Conservation (phyloP, 2,113 vertebrate genomes). For the Passer montanus region DNA sequence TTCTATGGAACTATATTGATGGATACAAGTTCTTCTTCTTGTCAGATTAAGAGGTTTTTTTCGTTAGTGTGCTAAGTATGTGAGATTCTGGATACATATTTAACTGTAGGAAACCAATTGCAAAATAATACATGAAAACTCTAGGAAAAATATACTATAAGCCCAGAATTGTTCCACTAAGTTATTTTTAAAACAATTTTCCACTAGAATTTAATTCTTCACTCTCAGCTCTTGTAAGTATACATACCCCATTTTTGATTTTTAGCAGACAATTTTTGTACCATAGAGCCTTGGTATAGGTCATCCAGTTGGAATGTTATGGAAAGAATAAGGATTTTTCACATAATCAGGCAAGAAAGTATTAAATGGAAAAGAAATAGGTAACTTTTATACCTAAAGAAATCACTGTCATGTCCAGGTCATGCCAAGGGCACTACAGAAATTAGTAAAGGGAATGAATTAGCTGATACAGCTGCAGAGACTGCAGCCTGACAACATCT, state of each 20-base stretch:
- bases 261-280: not conserved
- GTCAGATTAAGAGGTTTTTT: not conserved
- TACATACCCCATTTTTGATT: accelerated
- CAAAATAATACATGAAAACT: not conserved
- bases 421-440: not conserved
- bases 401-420: not conserved
- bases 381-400: not conserved
- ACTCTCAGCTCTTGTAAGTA: accelerated
- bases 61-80: not conserved
- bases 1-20: accelerated
- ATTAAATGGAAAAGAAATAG: not conserved
- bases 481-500: not conserved
- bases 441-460: not conserved
- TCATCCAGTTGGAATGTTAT: not conserved
- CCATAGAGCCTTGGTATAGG: not conserved
- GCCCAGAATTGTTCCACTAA: not conserved
- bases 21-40: not conserved
- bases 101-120: not conserved
- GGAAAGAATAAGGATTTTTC: not conserved
- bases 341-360: not conserved
- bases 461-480: not conserved
- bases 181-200: not conserved
- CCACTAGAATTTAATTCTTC: not conserved
- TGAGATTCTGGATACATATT: not conserved
- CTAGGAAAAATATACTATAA: not conserved